Evolutionary conservation across 2,113 vertebrate species (phyloP).

Genomic region (human): GRCh38 chr13:84059001-84059500

Average conservation of each 20-base stretch:
- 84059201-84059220: neutral
- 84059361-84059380: neutral
- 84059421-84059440: neutral
- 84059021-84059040: neutral
- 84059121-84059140: neutral
- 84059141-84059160: neutral
- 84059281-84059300: neutral
- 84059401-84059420: neutral
- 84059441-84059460: neutral
- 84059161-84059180: neutral
- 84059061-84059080: neutral
- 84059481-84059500: rapidly evolving
- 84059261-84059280: neutral
- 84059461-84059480: neutral
- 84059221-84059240: neutral
- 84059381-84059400: neutral
- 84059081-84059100: neutral
- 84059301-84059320: neutral
- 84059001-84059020: neutral
- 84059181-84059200: neutral
- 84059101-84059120: neutral
- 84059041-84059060: neutral
- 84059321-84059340: neutral
- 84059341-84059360: neutral
- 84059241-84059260: neutral